Base-by-base conservation (phyloP, 2,797 vertebrate species). In the Acrossocheilus fasciatus region DNA sequence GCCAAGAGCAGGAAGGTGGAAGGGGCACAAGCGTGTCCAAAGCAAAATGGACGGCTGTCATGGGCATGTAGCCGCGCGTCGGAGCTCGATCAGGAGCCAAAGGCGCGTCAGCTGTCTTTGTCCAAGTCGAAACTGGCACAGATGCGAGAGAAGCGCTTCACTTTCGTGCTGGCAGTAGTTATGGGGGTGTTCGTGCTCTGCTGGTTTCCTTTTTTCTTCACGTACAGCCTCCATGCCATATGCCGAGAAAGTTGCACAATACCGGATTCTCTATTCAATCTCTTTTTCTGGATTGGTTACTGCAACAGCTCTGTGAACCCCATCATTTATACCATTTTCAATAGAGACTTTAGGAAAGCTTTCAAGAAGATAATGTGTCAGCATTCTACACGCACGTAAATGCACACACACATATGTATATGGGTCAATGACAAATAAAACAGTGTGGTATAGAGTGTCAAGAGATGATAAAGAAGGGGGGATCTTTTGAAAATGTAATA, bases 141-240 rank as follows among this genome's bases (percentile, higher is more conserved):
- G 92, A 94, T 96, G 95, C 90, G 96, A 3, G 96, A 96, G 91
- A 96, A 96, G 72, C 95, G 96, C 41, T 96, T 96, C 82, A 96
- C 96, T 12, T 96, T 96, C 78, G 96, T 96, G 34, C 89, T 96
- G 88, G 96, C 96, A 0, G 96, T 96, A 6, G 96, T 96, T 72
- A 96, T 96, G 95, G 96, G 96, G 72, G 94, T 96, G 64, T 96
- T 96, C 57, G 96, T 96, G 77, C 95, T 96, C 10, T 96, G 96
- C 85, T 96, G 96, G 96, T 96, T 96, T 82, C 96, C 96, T 0
- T 96, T 96, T 89, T 96, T 96, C 93, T 96, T 96, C 75, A 96
- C 96, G 0, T 96, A 96, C 93, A 96, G 94, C 87, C 93, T 96
- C 80, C 95, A 94, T 59, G 96, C 96, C 0, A 89, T 96, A 87